Base-by-base conservation (phyloP, 2,888 invertebrate genomes). In the Mimachlamys varia region DNA sequence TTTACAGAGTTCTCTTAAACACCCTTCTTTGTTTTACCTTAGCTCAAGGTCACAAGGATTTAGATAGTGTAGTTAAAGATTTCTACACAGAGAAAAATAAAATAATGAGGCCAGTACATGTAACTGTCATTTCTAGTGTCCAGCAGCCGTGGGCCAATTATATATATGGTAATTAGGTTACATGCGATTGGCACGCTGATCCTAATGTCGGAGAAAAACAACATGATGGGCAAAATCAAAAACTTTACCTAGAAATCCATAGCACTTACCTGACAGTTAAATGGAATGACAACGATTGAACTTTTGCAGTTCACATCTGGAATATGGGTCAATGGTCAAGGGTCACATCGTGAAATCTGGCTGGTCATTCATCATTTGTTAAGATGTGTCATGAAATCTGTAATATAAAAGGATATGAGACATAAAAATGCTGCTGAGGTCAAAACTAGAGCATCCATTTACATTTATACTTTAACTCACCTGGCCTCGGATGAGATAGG, bases 281-380 rank as follows among this genome's bases (percentile, higher is more conserved):
- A 76, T 76, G 76, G 76, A 76, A 76, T 76, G 76, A 76, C 12
- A 76, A 76, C 76, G 10, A 33, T 22, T 76, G 76, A 76, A 76
- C 76, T 76, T 76, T 33, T 76, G 27, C 76, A 76, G 76, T 76
- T 76, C 76, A 76, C 76, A 76, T 76, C 76, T 76, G 76, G 76
- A 76, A 76, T 76, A 33, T 5, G 15, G 76, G 76, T 76, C 76
- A 76, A 76, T 15, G 76, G 62, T 62, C 62, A 62, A 22, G 62
- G 62, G 76, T 76, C 76, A 76, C 76, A 76, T 76, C 33, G 76
- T 76, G 33, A 33, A 76, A 76, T 76, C 33, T 27, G 76, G 33
- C 76, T 76, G 76, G 76, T 76, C 76, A 22, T 76, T 76, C 76
- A 5, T 76, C 76, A 76, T 27, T 27, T 76, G 76, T 76, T 76